A percentile compares a stretch with the other conserved stretches of the same genome.
Evolutionary conservation across 2,888 invertebrate genomes (phyloP).

Genomic region (Drosophila melanosoma): DNA sequence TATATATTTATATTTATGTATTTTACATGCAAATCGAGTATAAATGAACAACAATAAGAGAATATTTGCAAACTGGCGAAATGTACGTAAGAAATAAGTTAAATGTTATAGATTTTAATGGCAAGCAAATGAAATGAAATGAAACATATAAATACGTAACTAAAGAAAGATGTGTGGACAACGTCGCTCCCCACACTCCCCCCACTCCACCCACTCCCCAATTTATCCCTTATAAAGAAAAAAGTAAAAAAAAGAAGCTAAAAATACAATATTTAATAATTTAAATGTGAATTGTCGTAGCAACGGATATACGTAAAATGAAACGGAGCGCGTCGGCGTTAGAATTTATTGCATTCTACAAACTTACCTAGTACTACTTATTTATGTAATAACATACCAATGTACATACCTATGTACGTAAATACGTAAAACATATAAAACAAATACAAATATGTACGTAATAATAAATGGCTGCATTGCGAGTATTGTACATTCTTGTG

Average conservation of each 20-base stretch:
- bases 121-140: conserved; percentile 34
- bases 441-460: conserved; percentile 38
- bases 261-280: conserved; percentile 67
- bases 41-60: conserved; percentile 70
- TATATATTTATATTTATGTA: conserved; percentile 71
- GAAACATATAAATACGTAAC: conserved; percentile 50
- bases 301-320: conserved; percentile 81
- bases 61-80: conserved; percentile 55
- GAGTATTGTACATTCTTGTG: conserved; percentile 77
- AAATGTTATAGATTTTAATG: conserved; percentile 80
- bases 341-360: conserved; percentile 69
- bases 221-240: background rate
- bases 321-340: conserved; percentile 54
- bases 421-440: conserved; percentile 30
- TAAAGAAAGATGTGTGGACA: conserved; percentile 32
- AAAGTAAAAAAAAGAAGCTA: conserved; percentile 58
- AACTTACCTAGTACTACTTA: conserved; percentile 74
- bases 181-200: conserved; percentile 25
- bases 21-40: conserved; percentile 60
- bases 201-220: background rate
- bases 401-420: conserved; percentile 35
- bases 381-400: conserved; percentile 52
- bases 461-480: conserved; percentile 49
- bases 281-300: conserved; percentile 81
- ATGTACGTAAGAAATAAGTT: conserved; percentile 70